Percentiles rank a stretch among this genome's conserved stretches.
These are phyloP conservation scores for Meteorus colon DNA, from an alignment of 2,888 invertebrate species.

Conservation along the genomic window DNA sequence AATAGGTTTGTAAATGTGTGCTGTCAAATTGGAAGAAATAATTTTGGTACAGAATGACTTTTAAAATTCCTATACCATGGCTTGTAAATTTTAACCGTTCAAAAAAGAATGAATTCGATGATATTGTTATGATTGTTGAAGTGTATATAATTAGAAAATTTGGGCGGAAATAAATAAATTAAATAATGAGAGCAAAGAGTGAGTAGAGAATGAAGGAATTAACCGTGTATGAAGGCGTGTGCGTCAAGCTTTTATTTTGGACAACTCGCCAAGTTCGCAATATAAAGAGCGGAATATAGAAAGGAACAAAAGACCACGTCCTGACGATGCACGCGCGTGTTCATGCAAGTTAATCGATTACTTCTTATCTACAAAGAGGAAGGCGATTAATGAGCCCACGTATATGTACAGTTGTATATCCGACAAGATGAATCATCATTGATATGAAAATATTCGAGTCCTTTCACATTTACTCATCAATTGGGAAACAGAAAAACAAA, in stretches of 20 bases:
- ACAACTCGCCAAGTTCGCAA: not conserved
- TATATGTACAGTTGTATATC: not conserved
- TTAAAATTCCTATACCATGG: too few species aligned
- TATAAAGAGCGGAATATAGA: conserved; percentile 11
- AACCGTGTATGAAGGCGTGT: not conserved
- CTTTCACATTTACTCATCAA: conserved; percentile 6
- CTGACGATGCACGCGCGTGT: conserved; percentile 13
- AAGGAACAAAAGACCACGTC: conserved; percentile 32
- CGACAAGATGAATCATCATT: conserved; percentile 25
- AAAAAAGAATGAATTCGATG: too few species aligned
- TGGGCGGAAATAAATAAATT: not conserved
- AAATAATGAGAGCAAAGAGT: not conserved
- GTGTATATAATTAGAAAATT: too few species aligned
- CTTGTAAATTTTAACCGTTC: too few species aligned
- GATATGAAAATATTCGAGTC: conserved; percentile 36
- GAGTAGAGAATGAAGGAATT: not conserved
- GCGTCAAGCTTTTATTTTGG: not conserved
- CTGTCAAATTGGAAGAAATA: not conserved
- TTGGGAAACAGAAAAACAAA: not conserved
- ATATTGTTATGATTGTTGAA: too few species aligned
- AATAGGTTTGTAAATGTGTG: too few species aligned
- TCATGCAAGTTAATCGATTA: conserved; percentile 27
- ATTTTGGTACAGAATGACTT: not conserved
- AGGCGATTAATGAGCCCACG: conserved; percentile 34
- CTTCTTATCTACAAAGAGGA: conserved; percentile 23